Conservation (phyloP, 2,797 vertebrate species). For the Fistularia tabacaria region DNA sequence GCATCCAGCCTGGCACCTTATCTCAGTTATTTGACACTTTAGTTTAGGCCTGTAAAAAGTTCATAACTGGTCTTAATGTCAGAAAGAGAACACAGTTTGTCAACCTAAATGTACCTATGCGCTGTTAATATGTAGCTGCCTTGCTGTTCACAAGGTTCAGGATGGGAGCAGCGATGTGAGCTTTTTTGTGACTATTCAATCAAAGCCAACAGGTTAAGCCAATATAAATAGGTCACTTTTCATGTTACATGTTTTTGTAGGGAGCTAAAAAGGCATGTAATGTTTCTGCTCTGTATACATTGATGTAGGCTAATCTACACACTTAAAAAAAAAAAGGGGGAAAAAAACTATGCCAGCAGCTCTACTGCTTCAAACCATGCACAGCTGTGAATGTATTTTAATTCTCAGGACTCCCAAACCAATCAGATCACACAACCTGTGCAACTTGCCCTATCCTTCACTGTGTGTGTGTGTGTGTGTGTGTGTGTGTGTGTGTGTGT, state of each 20-base stretch:
- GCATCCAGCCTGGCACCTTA: too few relatives aligned
- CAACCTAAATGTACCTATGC: too few relatives aligned
- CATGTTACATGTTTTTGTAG: too few relatives aligned
- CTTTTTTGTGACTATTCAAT: conserved; percentile 37
- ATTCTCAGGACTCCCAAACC: conserved; percentile 22
- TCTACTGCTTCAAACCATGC: conserved; percentile 30
- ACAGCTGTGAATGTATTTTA: conserved; percentile 62
- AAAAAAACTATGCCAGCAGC: conserved; percentile 55
- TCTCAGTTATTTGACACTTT: too few relatives aligned
- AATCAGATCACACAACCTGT: conserved; percentile 48
- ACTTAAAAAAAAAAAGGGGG: conserved; percentile 10
- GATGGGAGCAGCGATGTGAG: conserved; percentile 4
- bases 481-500: too few relatives aligned
- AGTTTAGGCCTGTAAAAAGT: too few relatives aligned
- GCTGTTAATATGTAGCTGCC: conserved; percentile 9
- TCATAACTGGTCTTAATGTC: too few relatives aligned
- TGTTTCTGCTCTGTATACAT: conserved; percentile 10
- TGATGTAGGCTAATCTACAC: conserved; percentile 18
- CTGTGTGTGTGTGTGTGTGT: too few relatives aligned
- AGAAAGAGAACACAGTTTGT: too few relatives aligned
- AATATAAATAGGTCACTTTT: too few relatives aligned
- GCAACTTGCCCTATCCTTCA: too few relatives aligned
- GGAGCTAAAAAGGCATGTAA: not conserved
- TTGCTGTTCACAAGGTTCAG: conserved; percentile 1
- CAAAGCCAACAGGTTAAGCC: too few relatives aligned